phyloP scores from a whole-genome alignment of 1,140 invertebrate species.

The Bicyclus anynana region DNA sequence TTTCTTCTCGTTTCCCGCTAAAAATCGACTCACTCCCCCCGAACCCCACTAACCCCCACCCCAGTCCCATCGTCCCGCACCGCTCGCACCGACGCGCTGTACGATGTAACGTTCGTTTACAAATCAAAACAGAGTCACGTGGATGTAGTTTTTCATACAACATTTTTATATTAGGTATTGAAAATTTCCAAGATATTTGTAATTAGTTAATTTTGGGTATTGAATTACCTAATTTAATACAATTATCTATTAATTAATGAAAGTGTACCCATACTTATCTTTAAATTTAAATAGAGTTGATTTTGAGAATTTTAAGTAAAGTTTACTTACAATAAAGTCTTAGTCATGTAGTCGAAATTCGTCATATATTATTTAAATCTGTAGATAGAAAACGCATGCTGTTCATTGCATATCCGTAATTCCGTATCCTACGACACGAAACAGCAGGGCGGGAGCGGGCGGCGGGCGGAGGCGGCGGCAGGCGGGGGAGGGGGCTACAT shows the following conservation, averaged over 20 bases:
- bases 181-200: too few relatives aligned
- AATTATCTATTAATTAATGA: too few relatives aligned
- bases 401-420: constrained; percentile 6
- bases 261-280: too few relatives aligned
- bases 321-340: too few relatives aligned
- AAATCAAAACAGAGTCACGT: constrained; percentile 51
- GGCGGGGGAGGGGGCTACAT: constrained; percentile 32
- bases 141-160: neutral
- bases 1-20: constrained; percentile 47
- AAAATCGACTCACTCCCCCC: constrained; percentile 27
- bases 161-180: neutral
- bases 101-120: constrained; percentile 25
- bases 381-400: constrained; percentile 1
- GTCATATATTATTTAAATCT: too few relatives aligned
- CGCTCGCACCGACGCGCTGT: too few relatives aligned
- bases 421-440: constrained; percentile 19
- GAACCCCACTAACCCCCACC: too few relatives aligned
- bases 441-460: constrained; percentile 25
- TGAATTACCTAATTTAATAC: too few relatives aligned
- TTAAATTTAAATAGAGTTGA: too few relatives aligned
- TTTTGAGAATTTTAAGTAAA: too few relatives aligned
- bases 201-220: too few relatives aligned
- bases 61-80: constrained; percentile 16
- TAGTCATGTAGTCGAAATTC: too few relatives aligned
- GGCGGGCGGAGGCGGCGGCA: constrained; percentile 26